A percentile compares a stretch with the other conserved stretches of the same genome.
Evolutionary conservation across 1,140 invertebrate species (phyloP).

Genomic region (Heliconius eleuchia): DNA sequence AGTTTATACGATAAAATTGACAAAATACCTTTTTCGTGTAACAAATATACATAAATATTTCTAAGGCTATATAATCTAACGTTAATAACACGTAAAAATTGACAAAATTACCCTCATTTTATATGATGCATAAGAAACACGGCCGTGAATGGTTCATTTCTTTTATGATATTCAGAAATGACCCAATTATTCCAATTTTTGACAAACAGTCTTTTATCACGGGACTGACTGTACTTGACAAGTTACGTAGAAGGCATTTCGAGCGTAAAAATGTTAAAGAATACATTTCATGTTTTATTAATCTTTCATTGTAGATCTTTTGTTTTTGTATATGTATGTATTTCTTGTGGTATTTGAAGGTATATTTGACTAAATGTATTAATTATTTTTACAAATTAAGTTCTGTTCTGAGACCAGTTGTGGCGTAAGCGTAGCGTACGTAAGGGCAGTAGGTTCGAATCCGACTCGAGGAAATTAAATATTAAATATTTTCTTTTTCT

Average conservation of each 20-base stretch:
- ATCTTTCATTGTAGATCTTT: background rate
- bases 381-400: background rate
- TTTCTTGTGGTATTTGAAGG: background rate
- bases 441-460: no score
- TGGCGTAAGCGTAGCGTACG: no score
- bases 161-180: slow-evolving; percentile 19
- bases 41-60: background rate
- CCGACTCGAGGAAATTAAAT: no score
- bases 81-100: background rate
- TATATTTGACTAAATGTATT: background rate
- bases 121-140: slow-evolving; percentile 17
- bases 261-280: background rate
- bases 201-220: slow-evolving; percentile 24
- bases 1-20: background rate
- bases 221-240: slow-evolving; percentile 18
- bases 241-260: background rate
- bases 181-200: slow-evolving; percentile 26
- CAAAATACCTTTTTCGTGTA: background rate
- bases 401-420: no score
- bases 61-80: background rate
- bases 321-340: background rate
- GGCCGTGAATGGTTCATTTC: slow-evolving; percentile 14
- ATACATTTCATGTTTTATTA: background rate
- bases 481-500: no score
- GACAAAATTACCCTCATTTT: slow-evolving; percentile 5